Evolutionary conservation across 2,888 invertebrate genomes (phyloP).

Genomic region (Nomada lathburiana): DNA sequence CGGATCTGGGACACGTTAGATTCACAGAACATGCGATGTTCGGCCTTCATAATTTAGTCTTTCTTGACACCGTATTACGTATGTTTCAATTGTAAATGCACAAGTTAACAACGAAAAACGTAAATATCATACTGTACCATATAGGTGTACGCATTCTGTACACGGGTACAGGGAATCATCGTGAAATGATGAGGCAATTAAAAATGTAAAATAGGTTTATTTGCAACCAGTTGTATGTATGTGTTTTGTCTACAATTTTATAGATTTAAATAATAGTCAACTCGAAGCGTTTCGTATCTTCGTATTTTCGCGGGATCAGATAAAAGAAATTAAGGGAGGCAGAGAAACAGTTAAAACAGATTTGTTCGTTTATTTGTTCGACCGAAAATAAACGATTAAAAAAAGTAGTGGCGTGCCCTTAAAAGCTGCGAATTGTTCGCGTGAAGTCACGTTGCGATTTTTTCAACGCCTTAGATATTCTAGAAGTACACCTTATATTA

Average conservation of each 20-base stretch:
- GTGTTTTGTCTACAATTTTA: slow-evolving; percentile 76
- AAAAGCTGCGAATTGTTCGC: slow-evolving; percentile 53
- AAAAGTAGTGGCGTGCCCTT: slow-evolving; percentile 15
- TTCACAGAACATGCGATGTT: neutral
- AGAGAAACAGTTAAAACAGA: slow-evolving; percentile 45
- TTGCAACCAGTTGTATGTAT: slow-evolving; percentile 74
- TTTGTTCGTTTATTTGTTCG: slow-evolving; percentile 21
- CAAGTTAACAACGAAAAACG: neutral
- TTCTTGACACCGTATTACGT: too few relatives aligned
- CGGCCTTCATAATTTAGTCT: neutral
- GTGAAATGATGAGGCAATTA: slow-evolving; percentile 72
- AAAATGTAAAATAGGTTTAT: slow-evolving; percentile 83
- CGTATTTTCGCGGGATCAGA: slow-evolving; percentile 37
- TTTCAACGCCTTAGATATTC: slow-evolving; percentile 65
- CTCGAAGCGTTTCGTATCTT: slow-evolving; percentile 53
- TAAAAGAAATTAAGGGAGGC: slow-evolving; percentile 9
- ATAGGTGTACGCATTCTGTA: neutral
- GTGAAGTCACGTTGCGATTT: slow-evolving; percentile 32
- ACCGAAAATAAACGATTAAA: slow-evolving; percentile 26
- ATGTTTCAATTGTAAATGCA: neutral
- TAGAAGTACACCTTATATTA: slow-evolving; percentile 70
- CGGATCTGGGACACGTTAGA: neutral
- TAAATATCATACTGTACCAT: neutral
- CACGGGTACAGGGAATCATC: neutral
- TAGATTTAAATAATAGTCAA: slow-evolving; percentile 69